Evolutionary conservation across 2,797 vertebrate genomes (phyloP), one percentile per base, ranked within the genome.

Genomic region (Centropyge bicolor): DNA sequence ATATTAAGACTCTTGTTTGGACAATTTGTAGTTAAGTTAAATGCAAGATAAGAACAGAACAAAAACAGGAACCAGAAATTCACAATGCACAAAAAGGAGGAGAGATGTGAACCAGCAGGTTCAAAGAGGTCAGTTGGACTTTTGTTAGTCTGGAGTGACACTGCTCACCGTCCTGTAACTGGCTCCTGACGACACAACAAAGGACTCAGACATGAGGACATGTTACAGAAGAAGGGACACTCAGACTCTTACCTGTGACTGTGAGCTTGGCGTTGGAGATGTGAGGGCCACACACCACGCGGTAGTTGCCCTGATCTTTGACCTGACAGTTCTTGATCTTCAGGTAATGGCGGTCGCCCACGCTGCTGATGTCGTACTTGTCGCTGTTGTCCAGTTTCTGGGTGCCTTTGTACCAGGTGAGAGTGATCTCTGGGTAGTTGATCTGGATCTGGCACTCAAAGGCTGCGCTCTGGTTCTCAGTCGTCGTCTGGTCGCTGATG

Each of bases 321-420:
- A 86, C 86, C 70, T 96, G 95, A 89, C 98, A 98, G 73, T 95
- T 93, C 80, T 91, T 97, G 90, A 99, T 96, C 92, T 92, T 96
- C 87, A 99, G 92, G 59, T 80, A 93, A 82, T 99, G 97, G 31
- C 49, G 92, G 81, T 98, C 95, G n/a, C 96, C 98, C 31, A 94
- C 89, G 2, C 96, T 92, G 86, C 90, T 94, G 90, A 99, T 98
- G 68, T 97, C 94, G 45, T 98, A 98, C 90, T 99, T 98, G 74
- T 96, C 90, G 80, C 89, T 93, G 54, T 91, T 94, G 36, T 98
- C 96, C 88, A 99, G 94, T 93, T 97, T 99, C 92, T 97, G 96
- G 1, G 97, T 99, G 67, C 97, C 98, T 88, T 97, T 99, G 94
- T 99, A 99, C 98, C 98, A 99, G 49, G 96, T 97, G 27, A 99